Conservation (phyloP, 2,113 vertebrate species). For the Neolamprologus sp. region DNA sequence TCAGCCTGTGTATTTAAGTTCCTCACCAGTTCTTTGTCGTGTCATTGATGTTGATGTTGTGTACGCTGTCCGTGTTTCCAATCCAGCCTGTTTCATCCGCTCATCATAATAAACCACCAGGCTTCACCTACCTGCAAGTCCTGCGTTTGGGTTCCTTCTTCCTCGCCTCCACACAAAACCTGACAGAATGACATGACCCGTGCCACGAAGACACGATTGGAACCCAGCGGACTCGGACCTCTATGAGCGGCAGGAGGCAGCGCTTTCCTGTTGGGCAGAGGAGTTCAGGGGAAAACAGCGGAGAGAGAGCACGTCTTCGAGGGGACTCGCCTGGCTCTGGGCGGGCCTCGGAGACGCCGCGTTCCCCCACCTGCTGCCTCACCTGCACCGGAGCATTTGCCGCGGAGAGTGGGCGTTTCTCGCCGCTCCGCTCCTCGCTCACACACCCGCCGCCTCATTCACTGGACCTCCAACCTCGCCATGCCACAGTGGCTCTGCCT, state of each 20-base stretch:
- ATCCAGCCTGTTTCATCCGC: background rate
- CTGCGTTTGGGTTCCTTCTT: background rate
- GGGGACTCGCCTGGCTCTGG: rapidly evolving
- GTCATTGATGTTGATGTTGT: background rate
- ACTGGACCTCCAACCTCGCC: too few species aligned
- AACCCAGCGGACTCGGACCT: background rate
- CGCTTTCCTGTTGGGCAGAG: background rate
- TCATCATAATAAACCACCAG: background rate
- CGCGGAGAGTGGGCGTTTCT: too few species aligned
- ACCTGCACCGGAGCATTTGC: too few species aligned
- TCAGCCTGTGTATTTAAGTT: background rate
- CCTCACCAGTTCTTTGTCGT: background rate
- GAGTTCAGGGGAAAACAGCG: background rate
- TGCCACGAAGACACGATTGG: background rate
- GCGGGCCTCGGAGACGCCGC: too few species aligned
- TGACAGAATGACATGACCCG: background rate
- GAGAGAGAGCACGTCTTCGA: background rate
- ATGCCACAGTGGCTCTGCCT: too few species aligned
- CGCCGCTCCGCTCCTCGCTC: too few species aligned
- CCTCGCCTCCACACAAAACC: background rate
- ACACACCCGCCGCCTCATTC: too few species aligned
- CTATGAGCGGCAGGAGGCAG: background rate
- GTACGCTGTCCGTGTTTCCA: rapidly evolving
- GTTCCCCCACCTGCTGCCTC: too few species aligned
- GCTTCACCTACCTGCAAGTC: background rate